Conservation (phyloP, 2,888 invertebrate genomes). For the Lamellibrachia satsuma region DNA sequence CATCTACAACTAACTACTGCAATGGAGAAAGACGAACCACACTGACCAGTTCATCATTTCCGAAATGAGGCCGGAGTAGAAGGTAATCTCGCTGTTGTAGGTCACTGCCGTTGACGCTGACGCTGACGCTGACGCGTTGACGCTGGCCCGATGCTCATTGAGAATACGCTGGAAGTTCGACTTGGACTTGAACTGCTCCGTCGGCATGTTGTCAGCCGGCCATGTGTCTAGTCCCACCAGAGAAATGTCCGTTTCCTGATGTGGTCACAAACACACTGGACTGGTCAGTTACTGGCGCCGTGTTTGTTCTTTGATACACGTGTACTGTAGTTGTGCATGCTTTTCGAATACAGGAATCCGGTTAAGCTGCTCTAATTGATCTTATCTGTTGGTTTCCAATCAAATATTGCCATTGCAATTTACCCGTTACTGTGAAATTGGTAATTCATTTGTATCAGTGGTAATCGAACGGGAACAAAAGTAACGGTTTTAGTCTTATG, state of each 20-base stretch:
- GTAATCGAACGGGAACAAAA: too few species aligned
- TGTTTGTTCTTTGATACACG: too few species aligned
- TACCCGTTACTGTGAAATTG: too few species aligned
- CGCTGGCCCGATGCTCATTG: neutral
- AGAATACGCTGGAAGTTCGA: conserved; percentile 8
- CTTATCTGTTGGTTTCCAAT: too few species aligned
- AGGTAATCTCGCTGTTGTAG: neutral
- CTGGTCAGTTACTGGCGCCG: too few species aligned
- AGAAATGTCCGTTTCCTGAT: neutral
- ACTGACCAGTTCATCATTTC: neutral
- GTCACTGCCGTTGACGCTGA: neutral
- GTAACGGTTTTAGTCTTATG: too few species aligned
- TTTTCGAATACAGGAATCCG: too few species aligned
- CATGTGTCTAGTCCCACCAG: neutral
- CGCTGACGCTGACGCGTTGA: neutral
- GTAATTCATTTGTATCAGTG: too few species aligned
- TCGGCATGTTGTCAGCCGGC: neutral
- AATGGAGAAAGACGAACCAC: neutral
- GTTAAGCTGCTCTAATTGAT: too few species aligned
- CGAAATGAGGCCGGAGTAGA: neutral
- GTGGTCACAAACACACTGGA: neutral
- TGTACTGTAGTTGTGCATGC: too few species aligned
- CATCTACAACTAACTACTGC: too few species aligned
- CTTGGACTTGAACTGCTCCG: neutral
- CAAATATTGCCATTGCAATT: too few species aligned